Evolutionary conservation across 1,140 invertebrate species (phyloP), one percentile per base, ranked within the genome.

Genomic region (Adoxophyes honmai): DNA sequence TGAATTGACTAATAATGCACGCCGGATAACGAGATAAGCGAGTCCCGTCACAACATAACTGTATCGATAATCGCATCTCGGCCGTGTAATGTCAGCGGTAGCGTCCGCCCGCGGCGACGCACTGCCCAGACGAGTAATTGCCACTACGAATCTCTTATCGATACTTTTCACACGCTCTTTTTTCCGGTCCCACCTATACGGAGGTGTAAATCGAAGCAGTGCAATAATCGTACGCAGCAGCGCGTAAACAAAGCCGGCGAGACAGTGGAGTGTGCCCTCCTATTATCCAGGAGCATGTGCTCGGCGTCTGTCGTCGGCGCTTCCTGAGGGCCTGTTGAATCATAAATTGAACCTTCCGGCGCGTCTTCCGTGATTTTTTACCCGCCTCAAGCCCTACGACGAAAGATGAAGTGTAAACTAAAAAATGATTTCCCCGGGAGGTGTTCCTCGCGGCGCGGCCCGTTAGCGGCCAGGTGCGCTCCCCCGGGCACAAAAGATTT

Each of bases 381-480:
- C 62, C 52, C 61, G 62, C 42, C 51, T 77, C 67, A 72, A 78
- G 80, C 78, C 79, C 62, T 77, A 78, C 68, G 75, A 86, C 78
- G 85, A 88, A 75, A 82, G 85, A 88, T 73, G 74, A 70, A 76
- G 80, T 84, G 79, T 86, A 86, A 83, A 86, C 82, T 78, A 68
- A 82, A 76, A 81, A 73, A 76, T 64, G 64, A 75, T 78, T 83
- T 84, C 79, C 73, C 78, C 77, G 69, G 55, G 75, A 73, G 73
- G 59, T 77, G 69, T 75, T 77, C 81, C 79, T 79, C 80, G 79
- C 73, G 72, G 79, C 68, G 66, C 59, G 68, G 64, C 68, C 75
- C 75, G 78, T 81, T 81, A 78, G 61, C 66, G 60, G 59, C 85
- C 85, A 88, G 85, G 83, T 88, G 85, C 73, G 66, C 10, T 36